Conservation (phyloP, 2,113 vertebrate genomes). For the Anguilla rostrata region DNA sequence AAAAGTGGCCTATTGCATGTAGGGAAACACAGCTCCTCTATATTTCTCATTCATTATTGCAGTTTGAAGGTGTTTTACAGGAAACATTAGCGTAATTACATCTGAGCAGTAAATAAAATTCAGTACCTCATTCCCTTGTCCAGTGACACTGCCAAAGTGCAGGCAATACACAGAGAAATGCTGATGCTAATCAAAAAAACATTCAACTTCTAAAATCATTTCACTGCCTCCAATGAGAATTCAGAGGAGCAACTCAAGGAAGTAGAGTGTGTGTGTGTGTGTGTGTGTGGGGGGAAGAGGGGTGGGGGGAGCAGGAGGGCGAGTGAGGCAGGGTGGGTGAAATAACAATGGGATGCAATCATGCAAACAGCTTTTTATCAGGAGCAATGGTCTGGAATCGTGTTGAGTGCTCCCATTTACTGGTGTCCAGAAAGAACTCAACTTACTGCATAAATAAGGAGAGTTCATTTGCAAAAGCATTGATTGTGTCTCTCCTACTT, state of each 20-base stretch:
- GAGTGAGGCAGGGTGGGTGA: neutral
- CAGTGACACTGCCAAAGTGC: neutral
- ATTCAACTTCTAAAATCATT: neutral
- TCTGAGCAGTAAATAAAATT: neutral
- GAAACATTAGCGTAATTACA: slow-evolving; percentile 7
- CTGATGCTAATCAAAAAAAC: neutral
- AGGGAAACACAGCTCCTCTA: neutral
- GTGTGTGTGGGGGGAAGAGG: too few relatives aligned
- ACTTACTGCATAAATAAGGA: neutral
- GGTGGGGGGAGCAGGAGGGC: neutral
- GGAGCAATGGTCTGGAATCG: neutral
- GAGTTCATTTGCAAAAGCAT: neutral
- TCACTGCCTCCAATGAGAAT: neutral
- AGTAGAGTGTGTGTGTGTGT: too few relatives aligned
- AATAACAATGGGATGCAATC: neutral
- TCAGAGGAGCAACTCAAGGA: neutral
- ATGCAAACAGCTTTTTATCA: slow-evolving; percentile 3
- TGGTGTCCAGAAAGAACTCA: neutral
- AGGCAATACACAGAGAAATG: neutral
- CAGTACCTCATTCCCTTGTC: neutral
- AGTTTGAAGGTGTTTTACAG: slow-evolving; percentile 6
- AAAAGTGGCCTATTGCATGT: too few relatives aligned
- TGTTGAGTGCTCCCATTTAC: slow-evolving; percentile 3
- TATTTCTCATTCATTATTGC: neutral
- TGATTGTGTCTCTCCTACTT: neutral